These are phyloP conservation scores for Leptinotarsa defecta DNA, from an alignment of 1,140 invertebrate species.

Conservation along the genomic window DNA sequence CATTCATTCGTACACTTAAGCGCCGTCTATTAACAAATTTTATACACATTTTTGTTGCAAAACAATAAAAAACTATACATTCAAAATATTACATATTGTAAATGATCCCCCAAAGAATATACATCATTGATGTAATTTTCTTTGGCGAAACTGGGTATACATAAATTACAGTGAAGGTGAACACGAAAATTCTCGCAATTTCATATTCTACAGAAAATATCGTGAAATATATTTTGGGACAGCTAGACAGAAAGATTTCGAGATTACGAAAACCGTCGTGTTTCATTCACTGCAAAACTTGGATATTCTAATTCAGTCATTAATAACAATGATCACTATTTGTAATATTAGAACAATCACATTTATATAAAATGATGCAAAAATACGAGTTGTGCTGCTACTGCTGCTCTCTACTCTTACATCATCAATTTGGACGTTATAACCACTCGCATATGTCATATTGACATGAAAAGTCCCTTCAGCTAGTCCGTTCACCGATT, in stretches of 20 bases:
- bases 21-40: constrained; percentile 56
- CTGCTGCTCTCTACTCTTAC: constrained; percentile 14
- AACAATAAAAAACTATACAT: constrained; percentile 54
- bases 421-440: constrained; percentile 44
- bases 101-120: constrained; percentile 13
- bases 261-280: neutral
- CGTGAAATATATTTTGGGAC: constrained; percentile 25
- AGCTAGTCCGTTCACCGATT: constrained; percentile 59
- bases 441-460: constrained; percentile 59
- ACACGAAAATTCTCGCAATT: neutral
- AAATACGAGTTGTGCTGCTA: constrained; percentile 17
- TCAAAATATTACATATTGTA: constrained; percentile 38
- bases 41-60: constrained; percentile 51
- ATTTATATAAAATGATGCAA: constrained; percentile 49
- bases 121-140: neutral
- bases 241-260: constrained; percentile 1
- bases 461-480: constrained; percentile 62
- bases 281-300: neutral
- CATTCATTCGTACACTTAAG: constrained; percentile 55
- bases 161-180: neutral
- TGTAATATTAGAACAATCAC: constrained; percentile 50
- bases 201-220: constrained; percentile 24
- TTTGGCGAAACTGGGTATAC: constrained; percentile 24
- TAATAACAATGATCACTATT: constrained; percentile 38
- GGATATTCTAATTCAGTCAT: constrained; percentile 36